These are phyloP conservation scores for Neopelma chrysocephalum DNA, from an alignment of 2,797 vertebrate species.

Conservation along the genomic window DNA sequence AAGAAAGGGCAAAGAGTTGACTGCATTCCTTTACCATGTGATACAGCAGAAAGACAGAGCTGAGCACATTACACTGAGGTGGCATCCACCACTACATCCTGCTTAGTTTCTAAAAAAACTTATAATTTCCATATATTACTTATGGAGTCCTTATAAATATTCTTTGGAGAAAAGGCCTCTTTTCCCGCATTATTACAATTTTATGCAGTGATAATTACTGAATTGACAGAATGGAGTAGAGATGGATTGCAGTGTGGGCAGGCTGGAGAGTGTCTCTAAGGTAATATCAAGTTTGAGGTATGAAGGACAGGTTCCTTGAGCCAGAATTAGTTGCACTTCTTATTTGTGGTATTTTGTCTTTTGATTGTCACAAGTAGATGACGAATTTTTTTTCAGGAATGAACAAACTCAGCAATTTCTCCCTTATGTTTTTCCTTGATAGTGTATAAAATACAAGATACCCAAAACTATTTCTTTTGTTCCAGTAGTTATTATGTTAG, in stretches of 20 bases:
- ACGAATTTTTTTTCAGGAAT: background rate
- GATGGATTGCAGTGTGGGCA: background rate
- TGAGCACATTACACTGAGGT: background rate
- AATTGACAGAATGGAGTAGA: background rate
- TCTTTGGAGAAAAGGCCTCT: background rate
- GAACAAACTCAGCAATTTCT: background rate
- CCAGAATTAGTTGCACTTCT: background rate
- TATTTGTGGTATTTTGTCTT: background rate
- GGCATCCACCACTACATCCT: background rate
- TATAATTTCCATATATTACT: background rate
- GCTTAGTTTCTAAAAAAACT: background rate
- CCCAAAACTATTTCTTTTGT: background rate
- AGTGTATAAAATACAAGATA: background rate
- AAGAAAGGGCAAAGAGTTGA: background rate
- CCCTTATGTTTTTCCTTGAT: background rate
- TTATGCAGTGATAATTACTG: slow-evolving; percentile 26
- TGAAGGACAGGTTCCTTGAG: background rate
- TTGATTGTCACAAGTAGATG: background rate
- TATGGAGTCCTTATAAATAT: background rate
- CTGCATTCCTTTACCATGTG: background rate
- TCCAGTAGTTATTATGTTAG: background rate
- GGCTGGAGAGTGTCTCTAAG: background rate
- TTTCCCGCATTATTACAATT: background rate
- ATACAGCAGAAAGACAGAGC: background rate
- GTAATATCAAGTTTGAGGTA: background rate